These are phyloP conservation scores for Athalia rosae DNA, from an alignment of 2,888 invertebrate species.

Conservation along the genomic window DNA sequence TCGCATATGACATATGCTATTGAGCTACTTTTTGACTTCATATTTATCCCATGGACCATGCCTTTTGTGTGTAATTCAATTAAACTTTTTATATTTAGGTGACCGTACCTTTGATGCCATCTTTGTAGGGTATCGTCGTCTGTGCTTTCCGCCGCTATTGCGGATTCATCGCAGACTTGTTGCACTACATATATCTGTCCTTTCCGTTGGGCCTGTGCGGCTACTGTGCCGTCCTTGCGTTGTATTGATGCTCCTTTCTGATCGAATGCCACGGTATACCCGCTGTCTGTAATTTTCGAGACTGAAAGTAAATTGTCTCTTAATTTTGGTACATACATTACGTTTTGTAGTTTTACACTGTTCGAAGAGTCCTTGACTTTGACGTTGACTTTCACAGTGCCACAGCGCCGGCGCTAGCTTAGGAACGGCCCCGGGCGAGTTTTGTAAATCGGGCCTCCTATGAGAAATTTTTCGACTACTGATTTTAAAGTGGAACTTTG, in stretches of 20 bases:
- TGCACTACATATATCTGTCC: constrained; percentile 44
- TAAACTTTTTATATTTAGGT: constrained; percentile 52
- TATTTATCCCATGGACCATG: constrained; percentile 49
- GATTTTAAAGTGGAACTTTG: constrained; percentile 14
- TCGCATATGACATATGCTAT: constrained; percentile 46
- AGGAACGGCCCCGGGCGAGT: background rate
- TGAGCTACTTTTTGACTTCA: constrained; percentile 4
- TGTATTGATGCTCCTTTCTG: constrained; percentile 52
- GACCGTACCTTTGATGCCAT: constrained; percentile 55
- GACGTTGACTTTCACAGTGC: constrained; percentile 44
- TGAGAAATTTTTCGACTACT: background rate
- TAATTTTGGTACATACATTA: constrained; percentile 57
- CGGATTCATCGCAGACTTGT: constrained; percentile 11
- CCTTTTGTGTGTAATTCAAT: constrained; percentile 48
- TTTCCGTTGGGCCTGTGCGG: constrained; percentile 12
- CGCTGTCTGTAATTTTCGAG: constrained; percentile 57
- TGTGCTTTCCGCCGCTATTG: background rate
- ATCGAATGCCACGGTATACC: constrained; percentile 55
- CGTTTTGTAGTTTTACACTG: constrained; percentile 52
- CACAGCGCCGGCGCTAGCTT: constrained; percentile 34
- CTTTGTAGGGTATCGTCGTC: constrained; percentile 25
- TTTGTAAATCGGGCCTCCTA: constrained; percentile 14
- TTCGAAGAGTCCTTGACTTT: constrained; percentile 24
- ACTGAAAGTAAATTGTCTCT: constrained; percentile 61
- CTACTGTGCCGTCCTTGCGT: constrained; percentile 48